Evolutionary conservation across 2,797 vertebrate genomes (phyloP), one percentile per base, ranked within the genome.

Genomic region (Neomorphus geoffroyi): DNA sequence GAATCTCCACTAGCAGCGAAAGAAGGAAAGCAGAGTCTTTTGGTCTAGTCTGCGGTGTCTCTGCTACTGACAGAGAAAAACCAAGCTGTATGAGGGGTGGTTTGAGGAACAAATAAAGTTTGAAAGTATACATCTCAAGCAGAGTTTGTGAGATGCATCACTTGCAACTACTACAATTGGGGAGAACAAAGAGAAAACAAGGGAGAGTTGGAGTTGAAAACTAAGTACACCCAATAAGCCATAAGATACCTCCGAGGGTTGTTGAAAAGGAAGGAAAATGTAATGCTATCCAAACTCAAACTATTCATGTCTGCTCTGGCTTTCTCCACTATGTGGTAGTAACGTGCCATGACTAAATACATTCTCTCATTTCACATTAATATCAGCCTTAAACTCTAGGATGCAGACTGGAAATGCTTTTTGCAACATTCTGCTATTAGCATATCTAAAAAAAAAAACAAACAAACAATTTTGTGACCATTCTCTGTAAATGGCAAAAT

Each of bases 321-420:
- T 88, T 75, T 73, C 91, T 88, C 89, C 92, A 96, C 93, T 92
- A 35, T 37, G 73, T 81, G 69, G 66, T 92, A 96, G 82, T 45
- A 91, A 94, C 0, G 28, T 90, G 39, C 46, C 51, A 84, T 7
- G 3, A 82, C 17, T 71, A 83, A 93, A 77, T 45, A 56, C 4
- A 27, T 60, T 81, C 71, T 81, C 74, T 62, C 46, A 61, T 80
- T 90, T 84, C 77, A 86, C 51, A 30, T 32, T 62, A 90, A 81
- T 77, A 86, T 71, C 80, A 69, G 32, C 48, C 56, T 79, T 88
- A 43, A 88, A 75, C 27, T 69, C 61, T 9, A 83, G 19, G n/a
- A 72, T 75, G 82, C 33, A 69, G 19, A 12, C 12, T 56, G 57
- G 13, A 86, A 80, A 53, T 23, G 11, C 7, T 65, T 78, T 86